These are phyloP conservation scores for Panagrolaimus sp. DNA, from an alignment of 1,140 invertebrate genomes.

Conservation along the genomic window DNA sequence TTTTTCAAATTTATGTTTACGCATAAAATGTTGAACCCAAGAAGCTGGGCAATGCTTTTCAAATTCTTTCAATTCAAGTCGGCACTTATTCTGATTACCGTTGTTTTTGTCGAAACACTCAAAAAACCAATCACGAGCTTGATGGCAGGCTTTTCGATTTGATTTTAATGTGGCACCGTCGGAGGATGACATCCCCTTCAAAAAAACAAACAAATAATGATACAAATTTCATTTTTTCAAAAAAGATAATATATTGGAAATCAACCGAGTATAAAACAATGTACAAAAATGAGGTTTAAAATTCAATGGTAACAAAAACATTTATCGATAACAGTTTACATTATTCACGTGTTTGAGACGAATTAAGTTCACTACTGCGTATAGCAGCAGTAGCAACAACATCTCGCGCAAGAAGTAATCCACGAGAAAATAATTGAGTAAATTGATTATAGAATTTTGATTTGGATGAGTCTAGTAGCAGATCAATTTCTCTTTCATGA, in stretches of 20 bases:
- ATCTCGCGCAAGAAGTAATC: background rate
- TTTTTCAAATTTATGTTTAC: constrained; percentile 6
- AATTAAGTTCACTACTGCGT: constrained; percentile 1
- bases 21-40: constrained; percentile 6
- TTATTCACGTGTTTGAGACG: no score
- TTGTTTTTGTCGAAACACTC: constrained; percentile 1
- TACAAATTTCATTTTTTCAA: background rate
- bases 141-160: constrained; percentile 2
- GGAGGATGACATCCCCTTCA: background rate
- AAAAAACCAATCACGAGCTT: constrained; percentile 2
- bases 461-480: background rate
- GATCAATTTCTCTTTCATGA: constrained; percentile 11
- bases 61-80: constrained; percentile 6
- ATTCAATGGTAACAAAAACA: no score
- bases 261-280: constrained; percentile 1
- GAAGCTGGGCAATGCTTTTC: constrained; percentile 11
- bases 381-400: constrained; percentile 7
- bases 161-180: background rate
- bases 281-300: no score
- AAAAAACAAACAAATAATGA: background rate
- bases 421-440: background rate
- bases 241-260: background rate
- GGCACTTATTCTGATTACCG: constrained; percentile 2
- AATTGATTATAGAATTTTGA: background rate
- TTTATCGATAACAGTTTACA: no score